Evolutionary conservation across 1,140 invertebrate genomes (phyloP).

Genomic region (Eriocheir sinensis): DNA sequence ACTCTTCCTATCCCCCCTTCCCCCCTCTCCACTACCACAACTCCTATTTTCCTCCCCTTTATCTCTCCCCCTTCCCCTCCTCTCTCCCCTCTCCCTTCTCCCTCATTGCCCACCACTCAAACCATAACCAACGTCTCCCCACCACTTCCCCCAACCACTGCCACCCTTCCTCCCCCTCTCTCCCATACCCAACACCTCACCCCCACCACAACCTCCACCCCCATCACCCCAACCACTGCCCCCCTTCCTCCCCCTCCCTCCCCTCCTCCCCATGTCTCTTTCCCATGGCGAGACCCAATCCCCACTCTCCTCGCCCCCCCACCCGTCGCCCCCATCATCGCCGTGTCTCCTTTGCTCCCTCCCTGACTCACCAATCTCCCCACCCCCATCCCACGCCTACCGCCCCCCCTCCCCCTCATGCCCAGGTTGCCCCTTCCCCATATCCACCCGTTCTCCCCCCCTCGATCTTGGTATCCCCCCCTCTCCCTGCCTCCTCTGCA

Average conservation of each 20-base stretch:
- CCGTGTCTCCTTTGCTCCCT: conserved; percentile 19
- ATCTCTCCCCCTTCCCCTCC: neutral
- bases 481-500: neutral
- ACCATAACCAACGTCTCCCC: too few relatives aligned
- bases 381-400: neutral
- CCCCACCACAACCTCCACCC: neutral
- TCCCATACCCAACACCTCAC: neutral
- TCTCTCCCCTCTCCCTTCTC: neutral
- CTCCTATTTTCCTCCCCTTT: too few relatives aligned
- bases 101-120: too few relatives aligned
- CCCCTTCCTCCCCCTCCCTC: neutral
- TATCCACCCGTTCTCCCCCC: neutral
- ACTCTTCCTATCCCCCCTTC: too few relatives aligned
- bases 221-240: too few relatives aligned
- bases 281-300: neutral
- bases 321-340: neutral
- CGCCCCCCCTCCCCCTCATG: neutral
- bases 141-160: too few relatives aligned
- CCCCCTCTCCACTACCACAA: neutral
- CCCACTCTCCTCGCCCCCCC: neutral
- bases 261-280: neutral
- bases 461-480: neutral
- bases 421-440: neutral
- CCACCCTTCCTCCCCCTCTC: too few relatives aligned
- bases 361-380: neutral